These are phyloP conservation scores for Apantesis nais DNA, from an alignment of 2,888 invertebrate genomes.

Conservation along the genomic window DNA sequence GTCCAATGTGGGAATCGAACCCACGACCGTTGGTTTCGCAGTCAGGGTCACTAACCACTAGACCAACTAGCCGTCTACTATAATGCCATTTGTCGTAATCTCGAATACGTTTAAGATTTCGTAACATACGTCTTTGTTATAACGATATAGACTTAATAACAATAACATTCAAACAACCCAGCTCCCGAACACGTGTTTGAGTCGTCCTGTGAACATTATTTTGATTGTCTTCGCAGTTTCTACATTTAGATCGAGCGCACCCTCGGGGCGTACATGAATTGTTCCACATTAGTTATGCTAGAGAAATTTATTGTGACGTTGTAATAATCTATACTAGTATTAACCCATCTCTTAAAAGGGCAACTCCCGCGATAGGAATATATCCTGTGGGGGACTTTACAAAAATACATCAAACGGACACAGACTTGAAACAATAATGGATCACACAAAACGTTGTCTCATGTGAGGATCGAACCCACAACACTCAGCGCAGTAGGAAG, in stretches of 20 bases:
- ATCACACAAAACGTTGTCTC: too few relatives aligned
- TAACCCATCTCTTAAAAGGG: too few relatives aligned
- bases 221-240: slow-evolving; percentile 59
- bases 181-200: slow-evolving; percentile 40
- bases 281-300: slow-evolving; percentile 34
- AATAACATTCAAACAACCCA: neutral
- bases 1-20: too few relatives aligned
- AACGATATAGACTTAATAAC: slow-evolving; percentile 5
- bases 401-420: too few relatives aligned
- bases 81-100: neutral
- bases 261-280: slow-evolving; percentile 41
- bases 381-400: too few relatives aligned
- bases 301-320: slow-evolving; percentile 9
- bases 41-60: too few relatives aligned
- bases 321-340: neutral
- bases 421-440: too few relatives aligned
- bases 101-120: neutral
- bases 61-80: too few relatives aligned
- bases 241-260: slow-evolving; percentile 52
- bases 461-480: too few relatives aligned
- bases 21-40: too few relatives aligned
- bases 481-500: too few relatives aligned
- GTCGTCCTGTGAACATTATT: slow-evolving; percentile 50
- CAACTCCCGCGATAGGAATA: too few relatives aligned
- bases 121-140: neutral